Evolutionary conservation across 2,797 vertebrate genomes (phyloP).

Genomic region (Mormyrops boulengeri): DNA sequence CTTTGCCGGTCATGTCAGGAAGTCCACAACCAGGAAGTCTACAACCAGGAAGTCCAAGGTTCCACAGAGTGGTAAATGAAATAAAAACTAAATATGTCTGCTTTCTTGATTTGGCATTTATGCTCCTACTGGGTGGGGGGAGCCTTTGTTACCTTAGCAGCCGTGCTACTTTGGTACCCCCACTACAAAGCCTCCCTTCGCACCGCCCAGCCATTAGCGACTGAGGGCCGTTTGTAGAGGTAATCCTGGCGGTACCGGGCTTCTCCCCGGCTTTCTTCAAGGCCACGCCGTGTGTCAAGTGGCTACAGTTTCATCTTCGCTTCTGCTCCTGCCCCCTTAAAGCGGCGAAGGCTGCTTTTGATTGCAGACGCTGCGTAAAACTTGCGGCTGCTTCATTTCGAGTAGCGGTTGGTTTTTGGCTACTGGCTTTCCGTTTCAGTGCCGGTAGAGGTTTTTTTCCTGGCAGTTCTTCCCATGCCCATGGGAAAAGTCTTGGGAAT

Average conservation of each 20-base stretch:
- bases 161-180: neutral
- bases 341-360: neutral
- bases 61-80: neutral
- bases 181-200: neutral
- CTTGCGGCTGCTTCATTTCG: neutral
- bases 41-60: neutral
- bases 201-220: neutral
- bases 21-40: neutral
- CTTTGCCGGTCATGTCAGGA: neutral
- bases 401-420: neutral
- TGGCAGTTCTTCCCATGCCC: neutral
- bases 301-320: neutral
- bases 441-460: neutral
- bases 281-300: neutral
- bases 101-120: neutral
- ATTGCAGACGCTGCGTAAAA: neutral
- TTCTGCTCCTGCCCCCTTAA: neutral
- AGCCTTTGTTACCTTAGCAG: neutral
- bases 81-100: neutral
- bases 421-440: neutral
- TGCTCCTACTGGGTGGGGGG: neutral
- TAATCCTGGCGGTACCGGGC: neutral
- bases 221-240: neutral
- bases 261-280: neutral
- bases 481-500: neutral